A percentile compares a stretch with the other conserved stretches of the same genome.
Conservation (phyloP, 2,113 vertebrate genomes). For the Megaleporinus macrocephalus region DNA sequence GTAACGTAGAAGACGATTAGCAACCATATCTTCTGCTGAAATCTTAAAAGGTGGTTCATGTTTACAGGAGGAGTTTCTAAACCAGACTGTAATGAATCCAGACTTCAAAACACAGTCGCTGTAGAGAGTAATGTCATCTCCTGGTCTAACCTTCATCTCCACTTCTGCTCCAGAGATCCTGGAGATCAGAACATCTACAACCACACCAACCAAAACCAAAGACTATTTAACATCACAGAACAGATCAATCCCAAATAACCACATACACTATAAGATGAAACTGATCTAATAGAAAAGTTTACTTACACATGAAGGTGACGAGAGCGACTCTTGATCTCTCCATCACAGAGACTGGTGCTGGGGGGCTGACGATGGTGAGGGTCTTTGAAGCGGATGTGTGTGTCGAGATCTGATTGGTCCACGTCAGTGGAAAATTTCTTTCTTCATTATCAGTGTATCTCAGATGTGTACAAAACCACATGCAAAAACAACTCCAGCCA, state of each 20-base stretch:
- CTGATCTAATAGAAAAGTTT: too few relatives aligned
- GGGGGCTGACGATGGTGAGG: not conserved
- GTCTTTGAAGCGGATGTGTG: not conserved
- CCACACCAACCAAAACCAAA: too few relatives aligned
- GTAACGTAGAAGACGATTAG: not conserved
- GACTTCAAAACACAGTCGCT: not conserved
- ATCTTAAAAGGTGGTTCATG: not conserved
- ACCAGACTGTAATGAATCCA: not conserved
- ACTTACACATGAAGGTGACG: slow-evolving; percentile 31
- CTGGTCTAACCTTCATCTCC: not conserved
- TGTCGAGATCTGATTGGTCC: slow-evolving; percentile 5
- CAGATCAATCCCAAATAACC: not conserved
- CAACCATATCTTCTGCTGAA: accelerated
- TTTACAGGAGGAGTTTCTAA: not conserved
- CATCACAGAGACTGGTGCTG: slow-evolving; percentile 21
- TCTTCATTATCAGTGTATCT: too few relatives aligned
- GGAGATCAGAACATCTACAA: not conserved
- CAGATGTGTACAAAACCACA: too few relatives aligned
- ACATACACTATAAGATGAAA: too few relatives aligned
- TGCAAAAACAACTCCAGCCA: too few relatives aligned
- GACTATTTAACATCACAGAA: not conserved
- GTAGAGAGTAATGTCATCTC: not conserved
- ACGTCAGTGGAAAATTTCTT: not conserved
- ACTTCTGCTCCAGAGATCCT: not conserved
- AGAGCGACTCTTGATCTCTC: not conserved